phyloP scores from a whole-genome alignment of 2,888 invertebrate genomes.

The Hirtodrosophila confusa region DNA sequence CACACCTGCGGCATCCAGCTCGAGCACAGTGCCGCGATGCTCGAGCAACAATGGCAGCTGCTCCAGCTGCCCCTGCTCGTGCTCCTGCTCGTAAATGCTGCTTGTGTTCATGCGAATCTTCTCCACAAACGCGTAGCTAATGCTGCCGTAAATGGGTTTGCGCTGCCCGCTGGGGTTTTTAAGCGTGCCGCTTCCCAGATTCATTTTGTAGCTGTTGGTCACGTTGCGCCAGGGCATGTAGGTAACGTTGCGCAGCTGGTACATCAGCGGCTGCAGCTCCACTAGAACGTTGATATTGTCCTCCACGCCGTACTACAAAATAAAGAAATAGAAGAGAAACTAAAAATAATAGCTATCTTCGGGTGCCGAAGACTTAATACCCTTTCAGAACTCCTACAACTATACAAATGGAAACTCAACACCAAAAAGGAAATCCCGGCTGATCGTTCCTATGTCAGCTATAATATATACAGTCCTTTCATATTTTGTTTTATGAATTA shows the following conservation, averaged over 20 bases:
- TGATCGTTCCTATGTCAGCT: too few relatives aligned
- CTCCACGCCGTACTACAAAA: conserved; percentile 72
- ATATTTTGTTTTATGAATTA: too few relatives aligned
- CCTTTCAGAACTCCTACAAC: too few relatives aligned
- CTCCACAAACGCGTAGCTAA: conserved; percentile 79
- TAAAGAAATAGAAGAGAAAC: too few relatives aligned
- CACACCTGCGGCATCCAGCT: conserved; percentile 71
- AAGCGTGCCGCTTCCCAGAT: conserved; percentile 67
- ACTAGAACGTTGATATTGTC: conserved; percentile 80
- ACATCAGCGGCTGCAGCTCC: conserved; percentile 79
- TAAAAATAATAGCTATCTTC: too few relatives aligned
- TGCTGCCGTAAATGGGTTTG: conserved; percentile 78
- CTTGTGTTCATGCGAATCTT: conserved; percentile 73
- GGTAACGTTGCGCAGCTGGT: conserved; percentile 79
- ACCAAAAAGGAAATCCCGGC: too few relatives aligned
- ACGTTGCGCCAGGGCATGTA: conserved; percentile 80
- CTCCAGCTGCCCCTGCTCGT: conserved; percentile 36
- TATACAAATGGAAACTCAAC: too few relatives aligned
- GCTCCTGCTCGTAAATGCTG: conserved; percentile 46
- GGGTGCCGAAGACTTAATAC: too few relatives aligned
- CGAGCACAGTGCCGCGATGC: conserved; percentile 73
- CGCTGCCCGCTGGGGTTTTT: conserved; percentile 72
- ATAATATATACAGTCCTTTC: too few relatives aligned
- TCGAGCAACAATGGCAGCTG: conserved; percentile 76
- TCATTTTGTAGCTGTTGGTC: conserved; percentile 78